Base-by-base conservation (phyloP, 2,113 vertebrate genomes). In the Nannobrachium achirus region DNA sequence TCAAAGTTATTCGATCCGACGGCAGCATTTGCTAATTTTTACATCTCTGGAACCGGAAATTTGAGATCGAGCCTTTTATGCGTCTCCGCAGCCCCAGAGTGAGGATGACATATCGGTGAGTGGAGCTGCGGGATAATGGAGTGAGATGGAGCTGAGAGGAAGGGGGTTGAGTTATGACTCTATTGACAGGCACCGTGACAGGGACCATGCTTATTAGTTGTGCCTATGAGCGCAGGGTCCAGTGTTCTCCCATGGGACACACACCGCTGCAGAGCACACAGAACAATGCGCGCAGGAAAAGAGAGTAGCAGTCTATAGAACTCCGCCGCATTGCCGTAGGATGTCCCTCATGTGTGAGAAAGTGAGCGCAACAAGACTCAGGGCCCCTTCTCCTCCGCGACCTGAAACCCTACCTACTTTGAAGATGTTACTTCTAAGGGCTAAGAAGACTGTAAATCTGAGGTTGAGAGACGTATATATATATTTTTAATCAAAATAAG, bases 31-130 rank as follows among this genome's bases (percentile, higher is more conserved):
- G 73, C 73, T 78, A 70, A 90, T 86, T 89, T 89, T 76, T 81
- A 67, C 75, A 84, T 86, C 65, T 84, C 71, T 62, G 71, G 77
- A 81, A 88, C 56, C 66, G 45, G 89, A 88, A 76, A 87, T 87
- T 70, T 87, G 86, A 91, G 80, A 85, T 85, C 55, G n/a, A 66
- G 46, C 76, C 73, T 86, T 83, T 82, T 9, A 11, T n/a, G 46
- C 46, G 46, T n/a, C 11, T 48, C 13, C 46, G n/a, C 46, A 48
- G 25, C 25, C 25, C 25, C 46, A 48, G 46, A 6, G 46, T 48
- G 46, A 48, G 46, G 44, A 7, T 73, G 76, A 81, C 62, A 82
- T 25, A 10, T 6, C 63, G 51, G 59, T 15, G 61, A 71, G 14
- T 25, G 42, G 55, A 66, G 56, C 25, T 33, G 25, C 25, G 63